phyloP scores from a whole-genome alignment of 2,113 vertebrate species.

The Calidris pygmaea region DNA sequence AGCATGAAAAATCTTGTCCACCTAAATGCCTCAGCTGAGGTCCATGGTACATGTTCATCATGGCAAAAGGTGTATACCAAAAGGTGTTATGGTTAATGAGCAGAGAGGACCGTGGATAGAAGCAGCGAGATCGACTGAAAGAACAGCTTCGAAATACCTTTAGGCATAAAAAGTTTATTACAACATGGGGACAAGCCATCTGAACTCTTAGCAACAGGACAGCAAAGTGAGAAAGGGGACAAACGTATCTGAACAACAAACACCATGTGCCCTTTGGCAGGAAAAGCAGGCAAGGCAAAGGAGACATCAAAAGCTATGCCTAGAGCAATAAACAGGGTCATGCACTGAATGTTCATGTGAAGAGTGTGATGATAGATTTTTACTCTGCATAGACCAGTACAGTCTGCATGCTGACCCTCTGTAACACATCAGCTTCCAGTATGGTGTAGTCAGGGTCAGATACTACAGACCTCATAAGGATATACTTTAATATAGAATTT shows the following conservation, averaged over 20 bases:
- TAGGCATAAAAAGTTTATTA: neutral
- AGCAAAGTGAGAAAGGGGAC: neutral
- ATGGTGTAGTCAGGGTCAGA: neutral
- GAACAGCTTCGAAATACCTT: neutral
- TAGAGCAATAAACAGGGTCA: neutral
- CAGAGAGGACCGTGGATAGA: neutral
- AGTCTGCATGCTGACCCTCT: neutral
- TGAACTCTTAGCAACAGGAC: neutral
- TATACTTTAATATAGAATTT: neutral
- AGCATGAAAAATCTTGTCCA: neutral
- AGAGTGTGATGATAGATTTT: neutral
- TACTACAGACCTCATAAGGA: neutral
- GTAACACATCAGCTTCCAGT: neutral
- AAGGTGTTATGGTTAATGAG: neutral
- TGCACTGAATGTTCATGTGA: neutral
- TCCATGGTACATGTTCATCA: neutral
- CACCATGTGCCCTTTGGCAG: rapidly evolving
- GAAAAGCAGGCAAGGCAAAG: neutral
- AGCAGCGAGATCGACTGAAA: neutral
- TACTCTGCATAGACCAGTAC: neutral
- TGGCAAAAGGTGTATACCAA: neutral
- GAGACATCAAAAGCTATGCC: neutral
- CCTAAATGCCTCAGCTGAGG: neutral
- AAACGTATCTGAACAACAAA: neutral
- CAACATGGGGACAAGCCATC: neutral